These are phyloP conservation scores for Ruditapes philippinarum DNA, from an alignment of 1,140 invertebrate species.

Conservation along the genomic window DNA sequence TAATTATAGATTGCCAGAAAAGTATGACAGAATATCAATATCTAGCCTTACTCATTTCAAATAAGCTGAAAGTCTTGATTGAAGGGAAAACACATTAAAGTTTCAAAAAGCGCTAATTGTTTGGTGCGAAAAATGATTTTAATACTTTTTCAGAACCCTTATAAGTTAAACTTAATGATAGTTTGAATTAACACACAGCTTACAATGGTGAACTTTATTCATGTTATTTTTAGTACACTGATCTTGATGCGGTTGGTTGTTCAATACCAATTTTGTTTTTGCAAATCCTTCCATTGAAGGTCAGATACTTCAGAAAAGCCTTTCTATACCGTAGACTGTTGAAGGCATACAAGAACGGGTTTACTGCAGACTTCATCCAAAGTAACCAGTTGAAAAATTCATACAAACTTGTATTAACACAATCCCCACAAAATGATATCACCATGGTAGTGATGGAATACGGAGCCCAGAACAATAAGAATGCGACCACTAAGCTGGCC, in stretches of 20 bases:
- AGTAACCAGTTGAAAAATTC: constrained; percentile 79
- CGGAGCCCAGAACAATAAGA: constrained; percentile 74
- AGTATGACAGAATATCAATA: too few relatives aligned
- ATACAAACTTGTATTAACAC: constrained; percentile 70
- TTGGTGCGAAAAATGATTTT: too few relatives aligned
- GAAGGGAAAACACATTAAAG: too few relatives aligned
- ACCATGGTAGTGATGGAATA: constrained; percentile 74
- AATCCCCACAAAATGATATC: constrained; percentile 72
- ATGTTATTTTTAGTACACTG: too few relatives aligned
- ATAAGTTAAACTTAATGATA: too few relatives aligned
- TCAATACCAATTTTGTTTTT: neutral
- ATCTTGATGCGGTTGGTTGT: neutral
- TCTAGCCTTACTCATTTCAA: too few relatives aligned
- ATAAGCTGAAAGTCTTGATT: too few relatives aligned
- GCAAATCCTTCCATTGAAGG: constrained; percentile 36
- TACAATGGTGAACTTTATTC: too few relatives aligned
- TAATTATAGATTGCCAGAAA: too few relatives aligned
- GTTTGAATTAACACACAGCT: too few relatives aligned
- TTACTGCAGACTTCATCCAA: constrained; percentile 80
- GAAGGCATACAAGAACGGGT: constrained; percentile 81
- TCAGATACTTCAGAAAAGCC: constrained; percentile 68
- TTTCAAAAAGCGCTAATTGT: too few relatives aligned
- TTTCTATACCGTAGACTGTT: constrained; percentile 69
- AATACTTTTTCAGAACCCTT: too few relatives aligned
- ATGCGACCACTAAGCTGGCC: constrained; percentile 70